These are phyloP conservation scores for Nebria brevicollis DNA, from an alignment of 2,888 invertebrate genomes.

Conservation along the genomic window DNA sequence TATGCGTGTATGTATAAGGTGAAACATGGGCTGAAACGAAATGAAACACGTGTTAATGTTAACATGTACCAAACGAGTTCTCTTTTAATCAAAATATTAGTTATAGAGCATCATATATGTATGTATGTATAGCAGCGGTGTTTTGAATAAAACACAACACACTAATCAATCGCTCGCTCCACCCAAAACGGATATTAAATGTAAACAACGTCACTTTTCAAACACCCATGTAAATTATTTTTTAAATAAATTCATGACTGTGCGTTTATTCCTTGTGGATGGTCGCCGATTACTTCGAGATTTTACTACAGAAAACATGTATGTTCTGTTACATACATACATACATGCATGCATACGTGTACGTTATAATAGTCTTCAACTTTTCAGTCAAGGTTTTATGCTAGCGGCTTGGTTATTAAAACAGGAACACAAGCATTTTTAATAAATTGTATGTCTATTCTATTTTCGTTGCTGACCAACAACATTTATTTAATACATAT, in stretches of 20 bases:
- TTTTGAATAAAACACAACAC: background rate
- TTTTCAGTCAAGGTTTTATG: background rate
- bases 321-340: too few relatives aligned
- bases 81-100: background rate
- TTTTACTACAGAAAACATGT: background rate
- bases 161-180: conserved; percentile 13
- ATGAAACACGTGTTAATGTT: background rate
- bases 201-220: conserved; percentile 21
- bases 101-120: background rate
- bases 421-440: background rate
- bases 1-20: too few relatives aligned
- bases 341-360: too few relatives aligned
- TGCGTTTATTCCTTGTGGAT: background rate
- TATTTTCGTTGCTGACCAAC: too few relatives aligned
- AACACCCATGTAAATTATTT: conserved; percentile 40
- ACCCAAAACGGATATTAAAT: conserved; percentile 17
- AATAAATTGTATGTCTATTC: background rate
- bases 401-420: background rate
- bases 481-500: too few relatives aligned
- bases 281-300: background rate
- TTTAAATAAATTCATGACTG: conserved; percentile 42
- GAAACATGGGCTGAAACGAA: too few relatives aligned
- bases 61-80: background rate
- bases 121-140: background rate
- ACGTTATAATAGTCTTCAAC: too few relatives aligned